Percentiles rank a stretch among this genome's conserved stretches.
Evolutionary conservation across 2,113 vertebrate species (phyloP).

Genomic region (Oryzias celebensis): DNA sequence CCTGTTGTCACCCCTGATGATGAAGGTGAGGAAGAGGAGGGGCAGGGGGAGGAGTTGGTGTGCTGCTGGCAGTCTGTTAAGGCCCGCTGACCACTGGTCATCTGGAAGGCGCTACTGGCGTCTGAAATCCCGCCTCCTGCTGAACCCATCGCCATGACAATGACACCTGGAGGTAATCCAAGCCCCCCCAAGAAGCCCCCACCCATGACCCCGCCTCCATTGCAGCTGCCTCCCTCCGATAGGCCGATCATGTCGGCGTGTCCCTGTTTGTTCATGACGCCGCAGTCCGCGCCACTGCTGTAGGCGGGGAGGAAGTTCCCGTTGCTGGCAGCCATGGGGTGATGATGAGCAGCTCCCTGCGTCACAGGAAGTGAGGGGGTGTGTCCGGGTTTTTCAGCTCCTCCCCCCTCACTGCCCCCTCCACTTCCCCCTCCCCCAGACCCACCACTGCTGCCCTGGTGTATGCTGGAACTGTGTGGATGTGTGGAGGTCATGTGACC

Average conservation of each 20-base stretch:
- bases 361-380: slow-evolving; percentile 77
- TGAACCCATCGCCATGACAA: slow-evolving; percentile 93
- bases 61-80: slow-evolving; percentile 91
- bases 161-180: slow-evolving; percentile 91
- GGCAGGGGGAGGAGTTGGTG: slow-evolving; percentile 75
- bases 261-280: slow-evolving; percentile 87
- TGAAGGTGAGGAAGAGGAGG: slow-evolving; percentile 70
- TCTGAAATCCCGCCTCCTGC: slow-evolving; percentile 79
- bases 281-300: slow-evolving; percentile 82
- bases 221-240: slow-evolving; percentile 77
- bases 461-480: slow-evolving; percentile 80
- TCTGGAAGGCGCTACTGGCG: slow-evolving; percentile 86
- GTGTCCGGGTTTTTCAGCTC: slow-evolving; percentile 82
- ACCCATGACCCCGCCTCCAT: slow-evolving; percentile 84
- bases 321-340: slow-evolving; percentile 74
- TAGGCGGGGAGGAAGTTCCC: slow-evolving; percentile 83
- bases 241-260: slow-evolving; percentile 71
- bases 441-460: slow-evolving; percentile 56
- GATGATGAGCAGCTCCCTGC: slow-evolving; percentile 85
- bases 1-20: slow-evolving; percentile 59
- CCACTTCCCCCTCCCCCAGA: slow-evolving; percentile 36
- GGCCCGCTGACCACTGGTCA: slow-evolving; percentile 78
- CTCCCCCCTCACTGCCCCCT: slow-evolving; percentile 59
- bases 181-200: slow-evolving; percentile 88
- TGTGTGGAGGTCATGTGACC: slow-evolving; percentile 64